A percentile compares a stretch with the other conserved stretches of the same genome.
Conservation (phyloP, 2,888 invertebrate genomes). For the Elegia similella region DNA sequence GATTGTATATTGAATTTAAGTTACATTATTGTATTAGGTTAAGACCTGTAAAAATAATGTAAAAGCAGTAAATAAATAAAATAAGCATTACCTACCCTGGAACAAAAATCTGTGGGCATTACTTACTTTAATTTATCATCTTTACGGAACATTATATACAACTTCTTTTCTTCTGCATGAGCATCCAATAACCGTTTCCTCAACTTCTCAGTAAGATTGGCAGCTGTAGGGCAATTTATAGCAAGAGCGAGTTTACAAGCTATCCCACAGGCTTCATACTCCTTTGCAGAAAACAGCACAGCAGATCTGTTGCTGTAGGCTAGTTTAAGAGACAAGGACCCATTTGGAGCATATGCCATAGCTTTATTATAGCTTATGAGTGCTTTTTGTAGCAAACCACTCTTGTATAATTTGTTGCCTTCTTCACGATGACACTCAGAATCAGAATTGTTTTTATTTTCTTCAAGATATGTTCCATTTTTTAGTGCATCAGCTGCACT, state of each 20-base stretch:
- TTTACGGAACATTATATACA: background rate
- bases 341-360: conserved; percentile 24
- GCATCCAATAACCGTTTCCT: background rate
- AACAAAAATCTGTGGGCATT: no score
- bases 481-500: background rate
- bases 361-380: conserved; percentile 27
- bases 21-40: no score
- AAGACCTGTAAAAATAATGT: no score
- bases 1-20: no score
- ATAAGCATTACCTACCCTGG: no score
- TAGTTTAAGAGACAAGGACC: conserved; percentile 23
- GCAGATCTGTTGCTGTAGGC: conserved; percentile 30
- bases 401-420: conserved; percentile 19
- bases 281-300: conserved; percentile 19
- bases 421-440: background rate
- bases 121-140: no score
- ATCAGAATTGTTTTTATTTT: background rate
- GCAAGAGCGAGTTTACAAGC: conserved; percentile 24
- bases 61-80: no score
- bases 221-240: conserved; percentile 22
- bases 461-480: background rate
- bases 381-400: conserved; percentile 19
- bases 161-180: background rate
- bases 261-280: conserved; percentile 21
- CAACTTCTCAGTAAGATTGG: conserved; percentile 18